phyloP scores from a whole-genome alignment of 2,797 vertebrate species.

The Bryconaethiops microstoma region DNA sequence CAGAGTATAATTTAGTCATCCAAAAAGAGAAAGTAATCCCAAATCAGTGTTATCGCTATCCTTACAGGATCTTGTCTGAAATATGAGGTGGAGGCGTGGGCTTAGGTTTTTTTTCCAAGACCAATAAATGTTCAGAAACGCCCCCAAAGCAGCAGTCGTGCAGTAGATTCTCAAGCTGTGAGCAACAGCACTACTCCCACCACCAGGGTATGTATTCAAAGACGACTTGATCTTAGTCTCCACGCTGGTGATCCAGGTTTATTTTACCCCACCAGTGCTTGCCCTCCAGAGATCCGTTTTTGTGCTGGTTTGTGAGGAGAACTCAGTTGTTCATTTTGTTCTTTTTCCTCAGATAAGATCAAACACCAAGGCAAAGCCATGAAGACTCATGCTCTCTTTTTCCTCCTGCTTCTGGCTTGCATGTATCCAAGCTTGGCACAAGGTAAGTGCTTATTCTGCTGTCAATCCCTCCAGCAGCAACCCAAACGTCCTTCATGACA shows the following conservation, averaged over 20 bases:
- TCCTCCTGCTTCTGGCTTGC: slow-evolving; percentile 72
- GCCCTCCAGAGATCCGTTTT: background rate
- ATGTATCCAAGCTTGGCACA: slow-evolving; percentile 73
- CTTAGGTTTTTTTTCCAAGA: slow-evolving; percentile 24
- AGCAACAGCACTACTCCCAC: slow-evolving; percentile 8
- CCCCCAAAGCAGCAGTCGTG: slow-evolving; percentile 1
- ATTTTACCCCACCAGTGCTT: background rate
- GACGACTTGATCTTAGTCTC: background rate
- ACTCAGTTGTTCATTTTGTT: background rate
- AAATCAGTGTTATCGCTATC: background rate
- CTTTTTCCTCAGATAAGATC: slow-evolving; percentile 21
- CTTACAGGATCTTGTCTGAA: background rate
- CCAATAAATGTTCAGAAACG: background rate
- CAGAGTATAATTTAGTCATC: background rate
- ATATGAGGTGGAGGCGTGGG: slow-evolving; percentile 21
- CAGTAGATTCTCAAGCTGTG: background rate
- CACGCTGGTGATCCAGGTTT: background rate
- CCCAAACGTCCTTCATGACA: background rate
- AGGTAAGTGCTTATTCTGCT: slow-evolving; percentile 61
- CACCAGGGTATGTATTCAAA: slow-evolving; percentile 9
- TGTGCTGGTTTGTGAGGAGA: background rate
- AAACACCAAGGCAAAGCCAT: slow-evolving; percentile 60
- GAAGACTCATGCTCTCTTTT: slow-evolving; percentile 67
- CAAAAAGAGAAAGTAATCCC: background rate
- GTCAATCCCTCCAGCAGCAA: background rate